phyloP scores from a whole-genome alignment of 2,888 invertebrate species.

The Pycnomerus fuliginosus region DNA sequence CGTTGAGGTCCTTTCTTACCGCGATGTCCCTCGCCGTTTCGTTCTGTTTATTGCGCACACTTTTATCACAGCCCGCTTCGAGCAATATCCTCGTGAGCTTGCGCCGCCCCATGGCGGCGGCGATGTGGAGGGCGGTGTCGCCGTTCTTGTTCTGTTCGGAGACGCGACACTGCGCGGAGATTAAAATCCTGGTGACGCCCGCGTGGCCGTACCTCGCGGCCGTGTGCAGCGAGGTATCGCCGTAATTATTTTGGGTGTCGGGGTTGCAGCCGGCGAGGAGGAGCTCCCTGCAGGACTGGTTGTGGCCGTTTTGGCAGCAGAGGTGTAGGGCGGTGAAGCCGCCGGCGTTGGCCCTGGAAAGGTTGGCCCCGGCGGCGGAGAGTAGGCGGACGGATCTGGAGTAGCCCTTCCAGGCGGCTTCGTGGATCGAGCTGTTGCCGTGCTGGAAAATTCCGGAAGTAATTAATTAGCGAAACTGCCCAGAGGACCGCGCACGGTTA shows the following conservation, averaged over 20 bases:
- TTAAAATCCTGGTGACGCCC: slow-evolving; percentile 89
- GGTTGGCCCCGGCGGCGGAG: slow-evolving; percentile 64
- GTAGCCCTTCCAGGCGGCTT: slow-evolving; percentile 94
- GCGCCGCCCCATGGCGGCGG: slow-evolving; percentile 89
- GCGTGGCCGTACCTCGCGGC: slow-evolving; percentile 95
- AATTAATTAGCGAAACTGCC: no score
- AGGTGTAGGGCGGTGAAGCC: slow-evolving; percentile 94
- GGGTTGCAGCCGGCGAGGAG: slow-evolving; percentile 85
- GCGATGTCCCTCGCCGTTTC: slow-evolving; percentile 92
- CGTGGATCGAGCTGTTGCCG: slow-evolving; percentile 92
- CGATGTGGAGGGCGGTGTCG: slow-evolving; percentile 91
- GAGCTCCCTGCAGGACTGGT: slow-evolving; percentile 88
- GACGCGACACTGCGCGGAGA: slow-evolving; percentile 81
- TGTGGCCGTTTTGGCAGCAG: slow-evolving; percentile 95
- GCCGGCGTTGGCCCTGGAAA: slow-evolving; percentile 73
- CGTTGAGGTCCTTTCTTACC: slow-evolving; percentile 77
- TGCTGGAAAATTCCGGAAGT: slow-evolving; percentile 62
- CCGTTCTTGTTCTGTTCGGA: slow-evolving; percentile 95
- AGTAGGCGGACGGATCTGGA: slow-evolving; percentile 79
- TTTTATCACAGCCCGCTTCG: slow-evolving; percentile 77
- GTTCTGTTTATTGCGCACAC: slow-evolving; percentile 77
- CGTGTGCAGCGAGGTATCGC: slow-evolving; percentile 92
- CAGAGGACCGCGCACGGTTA: no score
- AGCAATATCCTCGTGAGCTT: slow-evolving; percentile 88
- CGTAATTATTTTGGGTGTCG: slow-evolving; percentile 91